Evolutionary conservation across 2,797 vertebrate species (phyloP).

Genomic region (Karalla daura): DNA sequence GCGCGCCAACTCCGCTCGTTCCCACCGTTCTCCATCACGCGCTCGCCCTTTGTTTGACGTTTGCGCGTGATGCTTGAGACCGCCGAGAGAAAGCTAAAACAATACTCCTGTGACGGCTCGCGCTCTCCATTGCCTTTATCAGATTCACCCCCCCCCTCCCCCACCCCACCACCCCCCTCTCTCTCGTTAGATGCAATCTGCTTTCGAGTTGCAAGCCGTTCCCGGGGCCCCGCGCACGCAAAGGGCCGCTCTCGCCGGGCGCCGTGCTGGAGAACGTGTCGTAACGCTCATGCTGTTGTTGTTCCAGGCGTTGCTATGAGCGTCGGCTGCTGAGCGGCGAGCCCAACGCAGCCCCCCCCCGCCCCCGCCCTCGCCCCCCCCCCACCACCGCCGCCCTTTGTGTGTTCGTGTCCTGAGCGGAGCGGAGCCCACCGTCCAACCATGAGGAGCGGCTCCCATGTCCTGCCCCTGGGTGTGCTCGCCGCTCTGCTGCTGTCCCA

Average conservation of each 20-base stretch:
- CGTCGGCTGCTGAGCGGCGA: slow-evolving; percentile 67
- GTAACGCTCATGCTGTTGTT: no score
- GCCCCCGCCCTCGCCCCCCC: no score
- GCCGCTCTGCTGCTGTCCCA: slow-evolving; percentile 89
- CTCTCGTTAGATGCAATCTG: neutral
- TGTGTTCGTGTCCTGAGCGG: slow-evolving; percentile 54
- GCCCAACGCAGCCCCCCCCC: no score
- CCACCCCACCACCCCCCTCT: no score
- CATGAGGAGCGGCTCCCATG: slow-evolving; percentile 86
- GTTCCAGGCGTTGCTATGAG: slow-evolving; percentile 70
- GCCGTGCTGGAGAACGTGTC: no score
- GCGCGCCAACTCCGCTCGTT: neutral
- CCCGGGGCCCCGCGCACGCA: no score
- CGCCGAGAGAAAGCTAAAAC: neutral
- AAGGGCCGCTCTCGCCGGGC: no score
- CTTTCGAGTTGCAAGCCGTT: neutral
- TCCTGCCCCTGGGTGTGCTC: slow-evolving; percentile 86
- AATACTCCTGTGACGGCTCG: neutral
- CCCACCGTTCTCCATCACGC: neutral
- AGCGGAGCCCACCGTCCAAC: slow-evolving; percentile 65
- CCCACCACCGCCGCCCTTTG: no score
- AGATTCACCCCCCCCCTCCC: no score
- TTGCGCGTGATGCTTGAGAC: neutral
- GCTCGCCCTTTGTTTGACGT: neutral
- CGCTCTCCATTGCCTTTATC: neutral